These are phyloP conservation scores for Drosophila parthenogenetica DNA, from an alignment of 2,888 invertebrate genomes.

Conservation along the genomic window DNA sequence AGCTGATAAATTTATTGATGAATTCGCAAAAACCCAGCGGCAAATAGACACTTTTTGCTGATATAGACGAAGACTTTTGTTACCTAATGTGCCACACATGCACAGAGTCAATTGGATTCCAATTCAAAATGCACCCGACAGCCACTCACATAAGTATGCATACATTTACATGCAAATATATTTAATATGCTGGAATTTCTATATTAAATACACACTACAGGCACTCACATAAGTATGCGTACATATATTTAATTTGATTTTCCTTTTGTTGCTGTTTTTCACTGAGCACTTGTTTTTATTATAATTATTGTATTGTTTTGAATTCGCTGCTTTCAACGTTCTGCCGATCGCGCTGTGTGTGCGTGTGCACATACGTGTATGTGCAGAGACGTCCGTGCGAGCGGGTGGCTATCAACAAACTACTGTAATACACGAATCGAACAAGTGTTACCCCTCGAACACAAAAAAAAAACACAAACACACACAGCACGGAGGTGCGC, in stretches of 20 bases:
- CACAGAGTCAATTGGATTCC: constrained; percentile 21
- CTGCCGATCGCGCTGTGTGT: constrained; percentile 36
- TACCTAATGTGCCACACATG: constrained; percentile 64
- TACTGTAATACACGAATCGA: constrained; percentile 80
- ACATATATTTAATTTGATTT: constrained; percentile 9
- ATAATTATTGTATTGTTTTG: constrained; percentile 20
- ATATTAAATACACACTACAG: constrained; percentile 11
- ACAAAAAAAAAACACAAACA: not conserved
- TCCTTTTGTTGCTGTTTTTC: constrained; percentile 39
- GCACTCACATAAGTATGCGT: not conserved
- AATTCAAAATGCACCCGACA: constrained; percentile 14
- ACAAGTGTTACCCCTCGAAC: constrained; percentile 73
- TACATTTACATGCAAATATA: not conserved
- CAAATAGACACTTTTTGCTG: constrained; percentile 38
- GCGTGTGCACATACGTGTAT: constrained; percentile 31
- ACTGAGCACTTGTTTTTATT: constrained; percentile 40
- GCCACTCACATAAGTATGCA: not conserved
- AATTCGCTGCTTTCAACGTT: constrained; percentile 48
- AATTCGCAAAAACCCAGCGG: constrained; percentile 28
- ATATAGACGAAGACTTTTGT: constrained; percentile 50
- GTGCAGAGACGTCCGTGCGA: constrained; percentile 57
- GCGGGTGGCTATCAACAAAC: constrained; percentile 77
- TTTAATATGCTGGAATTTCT: constrained; percentile 14
- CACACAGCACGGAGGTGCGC: constrained; percentile 16
- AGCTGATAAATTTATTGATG: constrained; percentile 64